Evolutionary conservation across 2,888 invertebrate genomes (phyloP).

Genomic region (Cylindroiulus punctatus): DNA sequence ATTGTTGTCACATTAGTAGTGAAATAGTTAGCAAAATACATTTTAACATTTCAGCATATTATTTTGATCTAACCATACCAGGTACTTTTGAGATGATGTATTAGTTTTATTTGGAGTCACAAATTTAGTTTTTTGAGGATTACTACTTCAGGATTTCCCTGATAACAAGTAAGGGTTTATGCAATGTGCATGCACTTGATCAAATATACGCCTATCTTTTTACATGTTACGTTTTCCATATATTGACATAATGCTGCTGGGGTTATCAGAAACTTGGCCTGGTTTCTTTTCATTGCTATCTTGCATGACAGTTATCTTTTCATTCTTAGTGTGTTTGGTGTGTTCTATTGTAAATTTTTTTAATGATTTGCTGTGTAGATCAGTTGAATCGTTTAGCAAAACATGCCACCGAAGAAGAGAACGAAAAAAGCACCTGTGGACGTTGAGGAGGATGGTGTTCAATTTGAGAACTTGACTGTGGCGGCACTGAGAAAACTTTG

Average conservation of each 20-base stretch:
- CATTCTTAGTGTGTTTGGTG: too few species aligned
- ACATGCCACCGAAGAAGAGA: conserved; percentile 39
- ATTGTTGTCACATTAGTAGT: neutral
- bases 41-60: neutral
- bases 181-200: too few species aligned
- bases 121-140: too few species aligned
- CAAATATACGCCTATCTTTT: too few species aligned
- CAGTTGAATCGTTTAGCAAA: neutral
- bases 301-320: too few species aligned
- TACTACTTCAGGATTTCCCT: too few species aligned
- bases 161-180: too few species aligned
- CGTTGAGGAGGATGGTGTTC: neutral
- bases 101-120: neutral
- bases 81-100: neutral
- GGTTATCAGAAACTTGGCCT: neutral
- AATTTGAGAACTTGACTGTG: conserved; percentile 12
- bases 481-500: conserved; percentile 39
- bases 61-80: neutral
- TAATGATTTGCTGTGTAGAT: neutral
- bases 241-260: neutral
- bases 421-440: neutral
- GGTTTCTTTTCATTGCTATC: too few species aligned
- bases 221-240: neutral
- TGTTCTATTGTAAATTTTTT: too few species aligned
- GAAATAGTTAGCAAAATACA: neutral